Evolutionary conservation across 2,888 invertebrate species (phyloP).

Genomic region (Drosophila rubida): DNA sequence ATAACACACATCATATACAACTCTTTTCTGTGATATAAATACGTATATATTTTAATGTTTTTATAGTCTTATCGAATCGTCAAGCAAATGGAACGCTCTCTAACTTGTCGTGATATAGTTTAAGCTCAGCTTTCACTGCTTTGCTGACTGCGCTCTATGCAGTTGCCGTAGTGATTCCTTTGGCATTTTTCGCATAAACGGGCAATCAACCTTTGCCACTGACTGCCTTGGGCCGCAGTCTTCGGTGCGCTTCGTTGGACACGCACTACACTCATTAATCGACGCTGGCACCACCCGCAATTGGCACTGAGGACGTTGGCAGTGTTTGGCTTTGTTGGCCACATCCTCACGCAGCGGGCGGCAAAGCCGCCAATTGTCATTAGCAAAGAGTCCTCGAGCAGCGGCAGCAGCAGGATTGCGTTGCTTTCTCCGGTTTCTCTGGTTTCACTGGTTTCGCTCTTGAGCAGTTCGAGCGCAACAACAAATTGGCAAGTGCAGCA

Average conservation of each 20-base stretch:
- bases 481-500: constrained; percentile 77
- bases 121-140: no score
- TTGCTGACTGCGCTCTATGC: no score
- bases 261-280: neutral
- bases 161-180: no score
- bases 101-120: no score
- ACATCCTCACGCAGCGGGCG: constrained; percentile 11
- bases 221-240: neutral
- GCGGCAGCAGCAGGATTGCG: constrained; percentile 1
- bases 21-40: no score
- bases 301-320: constrained; percentile 7
- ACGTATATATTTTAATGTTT: no score
- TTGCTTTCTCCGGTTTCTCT: constrained; percentile 5
- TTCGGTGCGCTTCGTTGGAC: neutral
- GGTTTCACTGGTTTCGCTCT: constrained; percentile 48
- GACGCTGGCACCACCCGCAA: neutral
- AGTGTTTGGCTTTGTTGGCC: constrained; percentile 20
- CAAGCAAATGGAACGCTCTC: no score
- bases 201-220: no score
- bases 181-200: no score
- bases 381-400: neutral
- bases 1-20: no score
- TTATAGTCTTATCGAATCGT: no score
- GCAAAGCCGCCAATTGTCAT: constrained; percentile 18
- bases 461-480: constrained; percentile 59